Evolutionary conservation across 2,113 vertebrate species (phyloP), one percentile per base, ranked within the genome.

Genomic region (Corvus moneduloides): DNA sequence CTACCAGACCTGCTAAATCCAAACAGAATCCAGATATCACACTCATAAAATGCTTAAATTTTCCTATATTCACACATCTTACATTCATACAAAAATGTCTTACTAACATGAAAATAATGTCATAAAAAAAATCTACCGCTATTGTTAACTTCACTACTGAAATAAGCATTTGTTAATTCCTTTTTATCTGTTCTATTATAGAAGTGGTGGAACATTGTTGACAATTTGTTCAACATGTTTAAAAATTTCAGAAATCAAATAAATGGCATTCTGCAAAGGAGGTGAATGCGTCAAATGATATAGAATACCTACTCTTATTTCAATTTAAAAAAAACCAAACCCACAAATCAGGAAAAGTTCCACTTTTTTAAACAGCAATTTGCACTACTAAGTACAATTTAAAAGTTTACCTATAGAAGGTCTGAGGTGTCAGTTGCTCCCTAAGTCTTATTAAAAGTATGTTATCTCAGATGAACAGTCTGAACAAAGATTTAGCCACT

Each of bases 101-200:
- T 66, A 73, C 22, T 46, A 69, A 69, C 26, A 44, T 0, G 18
- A 68, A 66, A 88, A 90, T 4, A 49, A 23, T 17, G 11, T 18
- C 3, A 71, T 16, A 13, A 3, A 33, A 41, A 46, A 58, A 52
- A 58, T 1, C 1, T 22, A 75, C 4, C 13, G 11, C 13, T 59
- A 13, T 5, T 33, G 26, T 33, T 55, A 46, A 14, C 26, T 63
- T 72, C 30, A 59, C 16, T 59, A 35, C 5, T 39, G 24, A 64
- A 16, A 10, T 7, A 72, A 56, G 6, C 0, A 0, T 55, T 72
- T 84, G 43, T 56, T 63, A 39, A 48, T 37, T 61, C 9, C 8
- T 86, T 61, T 81, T n/a, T 23, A 84, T 16, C 30, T 62, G 5
- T 67, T 85, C 79, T 68, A 46, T 30, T 16, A 41, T 4, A 46